These are phyloP conservation scores for Trematocara marginatum DNA, from an alignment of 2,113 vertebrate species.

Conservation along the genomic window DNA sequence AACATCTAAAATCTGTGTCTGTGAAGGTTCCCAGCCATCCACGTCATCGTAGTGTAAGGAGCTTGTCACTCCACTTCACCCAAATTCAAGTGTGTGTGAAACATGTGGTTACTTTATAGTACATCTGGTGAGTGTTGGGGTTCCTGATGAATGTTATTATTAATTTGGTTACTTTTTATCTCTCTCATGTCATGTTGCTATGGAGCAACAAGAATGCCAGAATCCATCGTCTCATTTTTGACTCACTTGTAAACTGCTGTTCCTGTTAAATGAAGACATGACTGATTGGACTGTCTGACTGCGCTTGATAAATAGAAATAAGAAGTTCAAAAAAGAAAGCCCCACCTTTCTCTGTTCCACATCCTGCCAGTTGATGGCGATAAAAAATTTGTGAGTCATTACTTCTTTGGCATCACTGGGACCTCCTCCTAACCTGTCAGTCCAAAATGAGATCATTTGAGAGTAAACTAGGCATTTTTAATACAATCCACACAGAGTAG, in stretches of 20 bases:
- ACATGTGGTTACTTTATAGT: not conserved
- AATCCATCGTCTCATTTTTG: not conserved
- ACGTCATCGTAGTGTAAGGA: not conserved
- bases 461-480: not conserved
- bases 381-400: constrained; percentile 85
- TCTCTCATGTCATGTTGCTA: not conserved
- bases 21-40: not conserved
- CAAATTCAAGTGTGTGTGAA: not conserved
- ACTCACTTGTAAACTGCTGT: not conserved
- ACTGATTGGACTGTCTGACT: not conserved
- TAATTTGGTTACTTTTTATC: not conserved
- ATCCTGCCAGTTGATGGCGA: constrained; percentile 81
- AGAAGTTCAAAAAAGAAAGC: not conserved
- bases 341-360: constrained; percentile 83
- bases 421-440: constrained; percentile 81
- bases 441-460: not conserved
- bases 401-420: constrained; percentile 84
- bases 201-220: not conserved
- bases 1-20: not conserved
- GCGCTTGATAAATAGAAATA: not conserved
- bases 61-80: not conserved
- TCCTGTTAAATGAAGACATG: not conserved
- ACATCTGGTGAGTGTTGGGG: not conserved
- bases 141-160: not conserved
- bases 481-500: not conserved